A percentile compares a stretch with the other conserved stretches of the same genome.
Conservation (phyloP, 35 echinoderm and acorn worm species). For the Heliocidaris tuberculata region DNA sequence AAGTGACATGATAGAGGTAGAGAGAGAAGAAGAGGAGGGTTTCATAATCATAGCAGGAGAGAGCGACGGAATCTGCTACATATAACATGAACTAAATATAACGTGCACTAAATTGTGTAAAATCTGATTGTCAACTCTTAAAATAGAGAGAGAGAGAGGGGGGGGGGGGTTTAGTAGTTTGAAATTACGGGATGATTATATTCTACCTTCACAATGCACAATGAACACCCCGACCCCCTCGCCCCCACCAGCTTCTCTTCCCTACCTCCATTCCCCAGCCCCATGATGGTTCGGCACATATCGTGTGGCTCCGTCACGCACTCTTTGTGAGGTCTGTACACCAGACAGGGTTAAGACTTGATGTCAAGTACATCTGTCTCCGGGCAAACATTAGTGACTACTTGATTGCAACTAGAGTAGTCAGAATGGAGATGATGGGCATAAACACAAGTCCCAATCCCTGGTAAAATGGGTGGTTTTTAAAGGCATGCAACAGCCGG, state of each 20-base stretch:
- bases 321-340: slow-evolving; percentile 20
- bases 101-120: no score
- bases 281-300: neutral
- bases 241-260: neutral
- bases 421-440: no score
- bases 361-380: slow-evolving; percentile 35
- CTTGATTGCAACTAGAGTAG: no score
- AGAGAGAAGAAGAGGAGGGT: neutral
- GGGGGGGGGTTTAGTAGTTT: no score
- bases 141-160: no score
- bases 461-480: no score
- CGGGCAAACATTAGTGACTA: neutral
- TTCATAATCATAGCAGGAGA: neutral
- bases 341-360: slow-evolving; percentile 10
- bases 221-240: neutral
- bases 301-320: neutral
- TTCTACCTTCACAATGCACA: neutral
- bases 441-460: no score
- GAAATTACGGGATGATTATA: no score
- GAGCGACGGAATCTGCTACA: neutral
- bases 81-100: no score
- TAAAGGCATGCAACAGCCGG: neutral
- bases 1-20: neutral
- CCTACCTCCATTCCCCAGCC: neutral
- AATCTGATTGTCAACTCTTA: no score